Conservation (phyloP, 2,113 vertebrate genomes). For the Triplophysa siluroides region DNA sequence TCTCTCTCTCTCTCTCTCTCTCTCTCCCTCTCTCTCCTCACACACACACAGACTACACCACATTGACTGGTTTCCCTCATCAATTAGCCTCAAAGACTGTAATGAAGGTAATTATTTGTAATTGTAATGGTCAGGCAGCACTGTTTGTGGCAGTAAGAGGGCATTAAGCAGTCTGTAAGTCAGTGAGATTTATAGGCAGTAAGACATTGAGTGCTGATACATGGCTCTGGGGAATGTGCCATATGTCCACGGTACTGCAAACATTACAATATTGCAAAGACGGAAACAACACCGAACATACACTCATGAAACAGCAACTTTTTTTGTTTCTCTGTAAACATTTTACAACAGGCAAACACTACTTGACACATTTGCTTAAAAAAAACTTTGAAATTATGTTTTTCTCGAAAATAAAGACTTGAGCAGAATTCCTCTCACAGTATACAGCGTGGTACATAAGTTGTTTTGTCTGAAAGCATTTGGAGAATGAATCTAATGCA, state of each 20-base stretch:
- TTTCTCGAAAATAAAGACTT: too few species aligned
- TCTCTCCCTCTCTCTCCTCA: background rate
- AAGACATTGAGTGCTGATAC: slow-evolving; percentile 38
- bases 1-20: background rate
- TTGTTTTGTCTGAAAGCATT: background rate
- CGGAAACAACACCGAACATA: slow-evolving; percentile 27
- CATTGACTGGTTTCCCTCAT: slow-evolving; percentile 49
- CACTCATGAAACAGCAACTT: background rate
- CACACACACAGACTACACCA: slow-evolving; percentile 2
- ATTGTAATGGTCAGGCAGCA: slow-evolving; percentile 49
- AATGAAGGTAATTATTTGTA: slow-evolving; percentile 54
- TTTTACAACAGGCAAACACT: background rate
- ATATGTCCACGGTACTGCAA: slow-evolving; percentile 20
- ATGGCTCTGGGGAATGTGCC: slow-evolving; percentile 31
- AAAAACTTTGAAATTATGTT: too few species aligned
- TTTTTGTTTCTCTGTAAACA: background rate
- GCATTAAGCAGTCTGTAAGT: slow-evolving; percentile 47
- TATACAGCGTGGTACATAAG: background rate
- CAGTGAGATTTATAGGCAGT: slow-evolving; percentile 41
- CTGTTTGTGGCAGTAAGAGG: slow-evolving; percentile 45
- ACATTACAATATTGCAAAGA: slow-evolving; percentile 17
- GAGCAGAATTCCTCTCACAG: too few species aligned
- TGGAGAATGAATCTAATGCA: background rate
- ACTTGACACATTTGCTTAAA: background rate
- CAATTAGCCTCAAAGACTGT: slow-evolving; percentile 54